Base-by-base conservation (phyloP, 2,888 invertebrate genomes). In the Morpho helenor region DNA sequence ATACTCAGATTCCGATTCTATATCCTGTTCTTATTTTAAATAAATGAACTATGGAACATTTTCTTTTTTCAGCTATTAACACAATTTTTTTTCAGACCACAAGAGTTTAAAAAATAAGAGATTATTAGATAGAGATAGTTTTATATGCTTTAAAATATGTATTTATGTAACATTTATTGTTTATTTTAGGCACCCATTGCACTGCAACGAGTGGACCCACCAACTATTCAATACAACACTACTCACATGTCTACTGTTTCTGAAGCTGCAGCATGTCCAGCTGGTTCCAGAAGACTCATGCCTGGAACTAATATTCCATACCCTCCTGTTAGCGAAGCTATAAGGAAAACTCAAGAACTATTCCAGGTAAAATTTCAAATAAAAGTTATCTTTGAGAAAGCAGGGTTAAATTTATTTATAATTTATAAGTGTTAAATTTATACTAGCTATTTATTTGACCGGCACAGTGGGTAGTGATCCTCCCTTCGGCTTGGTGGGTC, bases 251-350 rank as follows among this genome's bases (percentile, higher is more conserved):
- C 89, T 7, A 87, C 90, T 7, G 89, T 91, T 44, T 69, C 77
- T 7, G 85, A 87, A 57, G 69, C 72, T 41, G 49, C 56, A n/a
- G 62, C 70, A n/a, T 78, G 83, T 31, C 80, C 84, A 65, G 77
- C 87, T 46, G 76, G 79, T 59, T 76, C 74, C 59, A 78, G 71
- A 61, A 80, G 70, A 57, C 64, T 82, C 52, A 72, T 90, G 31
- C 89, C 91, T 50, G 91, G 90, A 46, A 90, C 90, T 65, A 89
- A 87, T 71, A 76, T 66, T 44, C 83, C 87, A 1, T 91, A 81
- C 68, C 67, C 84, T 4, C 80, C 83, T 3, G 71, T 91, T 2
- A 66, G 78, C 1, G 85, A 88, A 52, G 70, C 71, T 46, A 75
- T 91, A 62, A 83, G 77, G 60, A 77, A 80, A 63, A 69, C 71